Base-by-base conservation (phyloP, 2,888 invertebrate genomes). In the Sesia bembeciformis region DNA sequence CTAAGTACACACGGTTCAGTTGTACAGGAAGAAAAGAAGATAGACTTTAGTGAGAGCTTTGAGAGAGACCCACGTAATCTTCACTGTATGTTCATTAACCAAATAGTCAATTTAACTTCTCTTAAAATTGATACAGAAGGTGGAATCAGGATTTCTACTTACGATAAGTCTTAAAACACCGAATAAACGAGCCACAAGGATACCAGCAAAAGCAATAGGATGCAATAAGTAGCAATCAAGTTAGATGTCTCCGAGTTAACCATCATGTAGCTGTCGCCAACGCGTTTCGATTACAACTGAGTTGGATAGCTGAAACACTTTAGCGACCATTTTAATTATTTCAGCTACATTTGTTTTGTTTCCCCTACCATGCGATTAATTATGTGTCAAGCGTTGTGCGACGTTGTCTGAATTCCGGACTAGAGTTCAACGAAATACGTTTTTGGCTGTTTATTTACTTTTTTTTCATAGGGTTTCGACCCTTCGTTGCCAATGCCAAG, bases 151-250 rank as follows among this genome's bases (percentile, higher is more conserved):
- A 23, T 23, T 23, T 23, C 23, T 23, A 23, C 23, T 23, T 23
- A 23, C 23, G 23, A 23, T 23, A 23, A 23, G 23, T 23, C 23
- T 2, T 23, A 23, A 23, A 23, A 23, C 50, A 92, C 92, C 3
- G 93, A 91, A 66, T 94, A 94, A 41, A 94, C 77, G 54, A 93
- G 75, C 92, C 93, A 94, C 52, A 94, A 78, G 4, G 92, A 88
- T 50, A 93, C 79, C 51, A 94, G 81, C 42, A 94, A 81, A 49
- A 92, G 72, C 55, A 93, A 86, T 59, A 94, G 82, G 66, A 94
- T 93, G 70, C 91, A 81, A 74, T 93, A 94, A 53, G 94, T 94
- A 54, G 92, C 92, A 60, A 93, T 85, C 62, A 94, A 84, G 70
- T 91, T 94, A 53, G 87, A 86, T 56, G 93, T 91, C 76, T 94